Base-by-base conservation (phyloP, 1,140 invertebrate species). In the Microplitis mediator region DNA sequence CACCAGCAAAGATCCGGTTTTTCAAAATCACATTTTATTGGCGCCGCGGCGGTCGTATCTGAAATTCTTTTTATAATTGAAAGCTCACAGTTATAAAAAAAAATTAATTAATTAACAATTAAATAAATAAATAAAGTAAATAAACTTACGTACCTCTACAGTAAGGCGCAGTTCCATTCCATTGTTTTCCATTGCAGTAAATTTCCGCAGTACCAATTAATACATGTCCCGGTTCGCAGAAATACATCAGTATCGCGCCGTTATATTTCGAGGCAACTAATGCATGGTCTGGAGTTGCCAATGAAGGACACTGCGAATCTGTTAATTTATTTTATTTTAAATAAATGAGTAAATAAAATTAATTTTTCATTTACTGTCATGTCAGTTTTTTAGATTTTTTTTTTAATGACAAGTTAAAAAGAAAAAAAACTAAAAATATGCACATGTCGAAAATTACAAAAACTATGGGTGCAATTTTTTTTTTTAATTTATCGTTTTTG, bases 1-100 rank as follows among this genome's bases (percentile, higher is more conserved):
- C 93, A 95, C 52, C 91, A 91, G 77, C 94, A 95, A 0, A 94
- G 77, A 74, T 90, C 89, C 0, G 82, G 73, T 1, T 80, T 84
- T 79, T 95, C 93, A 81, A 95, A 95, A 78, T 94, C 91, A 78
- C 94, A 95, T 2, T 78, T 83, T 8, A 85, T 82, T 13, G 84
- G 80, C 0, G 86, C 80, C 16, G 75, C 72, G 4, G 81, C 80
- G 31, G 78, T 84, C 0, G 81, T 74, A 50, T 80, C 89, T 90
- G 62, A 32, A 73, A 75, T 70, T 69, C 65, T 72, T 60, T 11
- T 56, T 23, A 31, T 31, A 16, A 65, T n/a, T 63, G 31, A 14
- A 23, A 69, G 56, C 39, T 62, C 9, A 71, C 34, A 71, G 62
- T 32, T 65, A 62, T 39, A 51, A 60, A 36, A 56, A 60, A 69